Conservation (phyloP, 2,797 vertebrate genomes). For the Pelobates cultripes region DNA sequence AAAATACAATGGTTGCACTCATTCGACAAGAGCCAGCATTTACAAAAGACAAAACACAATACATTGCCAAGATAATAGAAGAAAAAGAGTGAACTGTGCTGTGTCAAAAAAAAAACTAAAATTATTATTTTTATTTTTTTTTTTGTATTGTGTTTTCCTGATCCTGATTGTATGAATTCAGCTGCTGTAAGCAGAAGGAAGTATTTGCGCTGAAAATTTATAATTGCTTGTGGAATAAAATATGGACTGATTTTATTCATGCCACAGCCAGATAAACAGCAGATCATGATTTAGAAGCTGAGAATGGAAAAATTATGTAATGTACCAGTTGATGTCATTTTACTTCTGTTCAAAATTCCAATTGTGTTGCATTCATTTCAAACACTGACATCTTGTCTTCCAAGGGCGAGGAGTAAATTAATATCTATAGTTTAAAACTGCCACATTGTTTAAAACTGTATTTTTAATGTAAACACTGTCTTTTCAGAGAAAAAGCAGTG, state of each 20-base stretch:
- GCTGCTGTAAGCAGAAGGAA: neutral
- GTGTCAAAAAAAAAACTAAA: too few species aligned
- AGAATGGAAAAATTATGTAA: neutral
- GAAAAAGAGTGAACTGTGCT: too few species aligned
- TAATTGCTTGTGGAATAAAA: neutral
- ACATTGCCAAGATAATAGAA: too few species aligned
- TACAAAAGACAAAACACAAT: too few species aligned
- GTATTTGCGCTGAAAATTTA: slow-evolving; percentile 9
- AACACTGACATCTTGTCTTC: neutral
- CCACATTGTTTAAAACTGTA: too few species aligned
- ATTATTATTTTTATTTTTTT: neutral
- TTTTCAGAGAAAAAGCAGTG: too few species aligned
- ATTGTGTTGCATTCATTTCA: neutral
- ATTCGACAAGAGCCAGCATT: too few species aligned
- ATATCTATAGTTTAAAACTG: too few species aligned
- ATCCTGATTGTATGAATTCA: neutral
- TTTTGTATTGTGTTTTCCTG: neutral
- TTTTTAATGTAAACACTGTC: too few species aligned
- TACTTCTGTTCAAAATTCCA: neutral
- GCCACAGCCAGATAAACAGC: neutral
- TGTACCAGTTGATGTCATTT: neutral
- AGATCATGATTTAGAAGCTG: neutral
- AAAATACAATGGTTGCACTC: too few species aligned
- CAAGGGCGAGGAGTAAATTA: too few species aligned
- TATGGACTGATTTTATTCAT: neutral